Percentiles rank a stretch among this genome's conserved stretches.
phyloP scores from a whole-genome alignment of 2,113 vertebrate genomes.

The Struthio camelus region DNA sequence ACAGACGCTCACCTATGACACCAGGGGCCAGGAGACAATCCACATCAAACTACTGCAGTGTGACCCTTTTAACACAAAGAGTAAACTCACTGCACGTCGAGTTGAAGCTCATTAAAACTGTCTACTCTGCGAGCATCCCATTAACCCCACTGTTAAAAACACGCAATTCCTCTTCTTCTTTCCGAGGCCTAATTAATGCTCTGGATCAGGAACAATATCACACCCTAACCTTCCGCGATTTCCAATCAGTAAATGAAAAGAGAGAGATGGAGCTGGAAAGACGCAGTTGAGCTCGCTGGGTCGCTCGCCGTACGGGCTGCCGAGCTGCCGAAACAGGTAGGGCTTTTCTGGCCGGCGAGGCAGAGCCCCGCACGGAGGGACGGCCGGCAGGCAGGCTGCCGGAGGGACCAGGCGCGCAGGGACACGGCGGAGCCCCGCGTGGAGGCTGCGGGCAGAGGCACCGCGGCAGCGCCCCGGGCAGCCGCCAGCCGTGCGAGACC shows the following conservation, averaged over 20 bases:
- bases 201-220: slow-evolving; percentile 73
- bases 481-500: too few relatives aligned
- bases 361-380: not conserved
- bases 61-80: slow-evolving; percentile 95
- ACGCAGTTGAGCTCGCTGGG: not conserved
- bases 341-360: not conserved
- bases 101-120: slow-evolving; percentile 90
- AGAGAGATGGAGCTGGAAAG: slow-evolving; percentile 1
- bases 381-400: too few relatives aligned
- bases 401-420: too few relatives aligned
- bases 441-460: too few relatives aligned
- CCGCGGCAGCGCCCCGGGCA: not conserved
- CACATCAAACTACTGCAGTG: slow-evolving; percentile 90
- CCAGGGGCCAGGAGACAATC: slow-evolving; percentile 79
- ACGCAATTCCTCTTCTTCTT: slow-evolving; percentile 80
- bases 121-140: slow-evolving; percentile 85
- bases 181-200: slow-evolving; percentile 83
- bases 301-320: not conserved
- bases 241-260: slow-evolving; percentile 67
- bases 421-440: not conserved
- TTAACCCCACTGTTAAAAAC: slow-evolving; percentile 86
- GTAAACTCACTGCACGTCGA: slow-evolving; percentile 82
- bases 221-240: slow-evolving; percentile 71
- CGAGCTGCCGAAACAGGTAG: slow-evolving; percentile 52
- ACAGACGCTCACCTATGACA: slow-evolving; percentile 85